Evolutionary conservation across 2,797 vertebrate species (phyloP).

Genomic region (Danio kyathit): DNA sequence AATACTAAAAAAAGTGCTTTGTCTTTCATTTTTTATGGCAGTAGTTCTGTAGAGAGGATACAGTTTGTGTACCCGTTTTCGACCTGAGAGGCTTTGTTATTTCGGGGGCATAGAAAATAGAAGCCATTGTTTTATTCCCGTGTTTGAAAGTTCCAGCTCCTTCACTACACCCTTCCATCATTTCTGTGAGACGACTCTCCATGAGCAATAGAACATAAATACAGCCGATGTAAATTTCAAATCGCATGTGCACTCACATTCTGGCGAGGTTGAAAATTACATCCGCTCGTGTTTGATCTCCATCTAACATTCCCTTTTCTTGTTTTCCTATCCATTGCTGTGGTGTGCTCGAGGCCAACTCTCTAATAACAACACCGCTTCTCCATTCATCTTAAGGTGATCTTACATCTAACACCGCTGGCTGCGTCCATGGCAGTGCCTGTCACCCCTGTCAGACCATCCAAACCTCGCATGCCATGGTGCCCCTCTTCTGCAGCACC

Average conservation of each 20-base stretch:
- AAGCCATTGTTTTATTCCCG: slow-evolving; percentile 50
- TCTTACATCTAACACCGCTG: slow-evolving; percentile 65
- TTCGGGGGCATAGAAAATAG: slow-evolving; percentile 48
- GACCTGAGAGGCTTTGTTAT: slow-evolving; percentile 55
- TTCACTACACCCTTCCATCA: slow-evolving; percentile 43
- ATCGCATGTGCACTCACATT: slow-evolving; percentile 36
- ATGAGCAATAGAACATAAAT: slow-evolving; percentile 45
- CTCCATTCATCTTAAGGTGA: slow-evolving; percentile 59
- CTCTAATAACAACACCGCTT: slow-evolving; percentile 70
- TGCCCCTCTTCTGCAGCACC: slow-evolving; percentile 76
- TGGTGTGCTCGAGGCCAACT: slow-evolving; percentile 41
- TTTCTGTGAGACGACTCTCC: slow-evolving; percentile 42
- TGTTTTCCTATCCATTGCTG: slow-evolving; percentile 57
- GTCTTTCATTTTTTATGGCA: slow-evolving; percentile 40
- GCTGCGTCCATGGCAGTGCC: slow-evolving; percentile 64
- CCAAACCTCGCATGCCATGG: slow-evolving; percentile 83
- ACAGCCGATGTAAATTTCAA: slow-evolving; percentile 51
- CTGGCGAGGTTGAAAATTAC: slow-evolving; percentile 57
- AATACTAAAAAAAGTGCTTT: slow-evolving; percentile 52
- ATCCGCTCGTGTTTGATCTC: slow-evolving; percentile 60
- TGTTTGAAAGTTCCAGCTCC: slow-evolving; percentile 60
- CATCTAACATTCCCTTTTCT: slow-evolving; percentile 63
- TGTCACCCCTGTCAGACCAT: slow-evolving; percentile 72
- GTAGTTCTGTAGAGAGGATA: slow-evolving; percentile 36
- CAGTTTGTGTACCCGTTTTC: slow-evolving; percentile 33